Conservation (phyloP, 1,140 invertebrate genomes). For the Bacillus rossius region DNA sequence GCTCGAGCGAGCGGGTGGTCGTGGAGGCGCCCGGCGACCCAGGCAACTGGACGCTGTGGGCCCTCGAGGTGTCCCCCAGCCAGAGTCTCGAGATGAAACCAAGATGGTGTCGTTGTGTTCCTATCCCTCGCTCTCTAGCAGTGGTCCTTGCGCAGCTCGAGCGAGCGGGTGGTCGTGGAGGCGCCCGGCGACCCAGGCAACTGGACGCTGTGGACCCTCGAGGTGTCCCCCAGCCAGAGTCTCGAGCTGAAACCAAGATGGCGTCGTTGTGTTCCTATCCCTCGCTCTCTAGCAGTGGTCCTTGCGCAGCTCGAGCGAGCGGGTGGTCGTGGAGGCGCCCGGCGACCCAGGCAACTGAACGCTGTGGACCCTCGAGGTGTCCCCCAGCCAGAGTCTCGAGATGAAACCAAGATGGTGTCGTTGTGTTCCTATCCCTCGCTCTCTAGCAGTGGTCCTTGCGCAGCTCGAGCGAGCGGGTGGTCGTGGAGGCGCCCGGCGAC, state of each 20-base stretch:
- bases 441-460: no score
- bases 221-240: conserved; percentile 40
- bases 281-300: no score
- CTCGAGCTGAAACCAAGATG: conserved; percentile 50
- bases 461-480: no score
- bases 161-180: no score
- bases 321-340: conserved; percentile 47
- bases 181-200: conserved; percentile 52
- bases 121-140: no score
- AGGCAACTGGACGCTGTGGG: conserved; percentile 54
- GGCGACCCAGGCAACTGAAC: conserved; percentile 54
- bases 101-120: conserved; percentile 49
- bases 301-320: no score
- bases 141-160: no score
- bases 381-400: conserved; percentile 41
- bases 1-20: no score
- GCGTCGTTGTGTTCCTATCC: conserved; percentile 50
- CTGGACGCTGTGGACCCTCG: conserved; percentile 53
- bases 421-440: conserved; percentile 52
- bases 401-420: conserved; percentile 49
- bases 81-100: conserved; percentile 49
- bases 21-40: conserved; percentile 50
- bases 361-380: conserved; percentile 49
- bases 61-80: conserved; percentile 43
- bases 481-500: conserved; percentile 48